Percentiles rank a stretch among this genome's conserved stretches.
Conservation (phyloP, 2,888 invertebrate species). For the Dryomyza anilis region DNA sequence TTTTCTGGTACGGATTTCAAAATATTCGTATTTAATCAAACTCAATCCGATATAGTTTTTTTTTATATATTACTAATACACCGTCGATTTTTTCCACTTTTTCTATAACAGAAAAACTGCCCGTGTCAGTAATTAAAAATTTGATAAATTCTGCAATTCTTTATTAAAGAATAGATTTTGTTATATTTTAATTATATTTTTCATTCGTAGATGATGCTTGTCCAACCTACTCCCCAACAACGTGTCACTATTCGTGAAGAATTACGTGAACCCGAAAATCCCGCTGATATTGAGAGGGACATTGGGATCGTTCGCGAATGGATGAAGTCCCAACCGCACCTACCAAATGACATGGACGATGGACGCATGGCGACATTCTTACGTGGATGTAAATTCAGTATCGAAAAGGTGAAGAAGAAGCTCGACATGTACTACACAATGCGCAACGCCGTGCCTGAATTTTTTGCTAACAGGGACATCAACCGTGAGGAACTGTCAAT, state of each 20-base stretch:
- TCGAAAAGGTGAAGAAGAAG: constrained; percentile 84
- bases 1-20: too few species aligned
- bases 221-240: constrained; percentile 72
- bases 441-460: constrained; percentile 81
- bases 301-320: constrained; percentile 70
- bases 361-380: constrained; percentile 79
- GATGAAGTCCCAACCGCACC: constrained; percentile 70
- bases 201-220: constrained; percentile 64
- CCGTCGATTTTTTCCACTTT: too few species aligned
- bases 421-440: constrained; percentile 89
- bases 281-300: constrained; percentile 68
- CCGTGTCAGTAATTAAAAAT: too few species aligned
- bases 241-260: constrained; percentile 72
- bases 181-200: not conserved
- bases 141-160: too few species aligned
- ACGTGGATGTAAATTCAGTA: constrained; percentile 83
- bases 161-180: too few species aligned
- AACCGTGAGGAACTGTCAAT: constrained; percentile 74
- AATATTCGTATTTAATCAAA: too few species aligned
- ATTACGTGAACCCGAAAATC: constrained; percentile 67
- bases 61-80: too few species aligned
- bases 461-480: constrained; percentile 79
- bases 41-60: too few species aligned
- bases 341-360: constrained; percentile 75
- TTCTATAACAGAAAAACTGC: too few species aligned